Percentiles rank a stretch among this genome's conserved stretches.
Evolutionary conservation across 2,888 invertebrate genomes (phyloP).

Genomic region (Agriopis marginaria): DNA sequence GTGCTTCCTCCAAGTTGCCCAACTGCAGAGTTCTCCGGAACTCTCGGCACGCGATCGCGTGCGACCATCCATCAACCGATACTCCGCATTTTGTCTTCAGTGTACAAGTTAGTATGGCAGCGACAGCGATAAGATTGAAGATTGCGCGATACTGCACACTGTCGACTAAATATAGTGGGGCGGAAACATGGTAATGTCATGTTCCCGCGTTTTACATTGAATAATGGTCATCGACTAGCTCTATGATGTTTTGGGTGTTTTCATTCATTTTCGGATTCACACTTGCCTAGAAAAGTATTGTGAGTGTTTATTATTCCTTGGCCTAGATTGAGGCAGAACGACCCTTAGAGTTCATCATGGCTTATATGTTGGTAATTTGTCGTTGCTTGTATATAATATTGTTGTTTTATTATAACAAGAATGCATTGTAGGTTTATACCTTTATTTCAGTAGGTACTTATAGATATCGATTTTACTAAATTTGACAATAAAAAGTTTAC

Average conservation of each 20-base stretch:
- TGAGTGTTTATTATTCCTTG: too few species aligned
- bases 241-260: too few species aligned
- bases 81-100: conserved; percentile 24
- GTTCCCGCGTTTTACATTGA: conserved; percentile 7
- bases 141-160: conserved; percentile 15
- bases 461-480: conserved; percentile 6
- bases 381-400: not conserved
- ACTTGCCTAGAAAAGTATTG: too few species aligned
- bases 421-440: not conserved
- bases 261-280: too few species aligned
- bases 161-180: not conserved
- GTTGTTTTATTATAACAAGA: not conserved
- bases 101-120: not conserved
- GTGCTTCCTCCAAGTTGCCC: conserved; percentile 53
- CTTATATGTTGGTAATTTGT: too few species aligned
- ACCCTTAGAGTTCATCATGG: too few species aligned
- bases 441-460: not conserved
- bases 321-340: too few species aligned
- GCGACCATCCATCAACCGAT: conserved; percentile 26
- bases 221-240: not conserved
- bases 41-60: conserved; percentile 54
- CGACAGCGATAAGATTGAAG: conserved; percentile 13
- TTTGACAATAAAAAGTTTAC: conserved; percentile 40
- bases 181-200: not conserved
- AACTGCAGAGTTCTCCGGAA: conserved; percentile 48